Base-by-base conservation (phyloP, 2,113 vertebrate genomes). In the Rhadina sibilatrix region DNA sequence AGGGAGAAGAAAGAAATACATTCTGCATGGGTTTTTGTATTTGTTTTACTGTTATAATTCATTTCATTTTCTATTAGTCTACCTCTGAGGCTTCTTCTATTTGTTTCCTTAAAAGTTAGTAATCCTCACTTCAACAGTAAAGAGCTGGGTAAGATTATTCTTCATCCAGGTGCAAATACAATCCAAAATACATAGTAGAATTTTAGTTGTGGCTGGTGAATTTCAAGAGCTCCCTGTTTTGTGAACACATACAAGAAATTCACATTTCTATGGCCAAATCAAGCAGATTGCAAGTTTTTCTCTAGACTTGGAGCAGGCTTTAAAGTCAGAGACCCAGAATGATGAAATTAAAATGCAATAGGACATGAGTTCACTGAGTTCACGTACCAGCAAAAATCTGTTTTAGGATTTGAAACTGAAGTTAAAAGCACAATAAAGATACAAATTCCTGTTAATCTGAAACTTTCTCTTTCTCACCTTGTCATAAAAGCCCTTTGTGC, bases 361-460 rank as follows among this genome's bases (percentile, higher is more conserved):
- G 92, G 83, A 93, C 92, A 71, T 89, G 77, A 94, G 94, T 95
- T 97, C 94, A 96, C 52, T 4, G 72, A 78, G 96, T 96, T 96
- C 92, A 93, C 4, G 68, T 86, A 87, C 77, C 76, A 84, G 79
- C 6, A 16, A 96, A 96, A 96, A 92, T 92, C 96, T 87, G 88
- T 69, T 94, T 90, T 84, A 94, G 90, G 94, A 92, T 92, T 92
- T 71, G 57, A 90, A 96, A 92, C 76, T 71, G 68, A 95, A 97
- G 92, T 94, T 96, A 96, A 96, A 97, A 96, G 96, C 92, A 86
- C 83, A 96, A 93, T 96, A 97, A 96, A 96, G 95, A 95, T 90
- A 96, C 76, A 93, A 94, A 96, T 92, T 94, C 93, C 90, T 79
- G 76, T 83, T 96, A 97, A 97, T 96, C 96, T 96, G 94, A 95